These are phyloP conservation scores for Enteromius afrohamiltoni DNA, from an alignment of 2,797 vertebrate genomes.

Conservation along the genomic window DNA sequence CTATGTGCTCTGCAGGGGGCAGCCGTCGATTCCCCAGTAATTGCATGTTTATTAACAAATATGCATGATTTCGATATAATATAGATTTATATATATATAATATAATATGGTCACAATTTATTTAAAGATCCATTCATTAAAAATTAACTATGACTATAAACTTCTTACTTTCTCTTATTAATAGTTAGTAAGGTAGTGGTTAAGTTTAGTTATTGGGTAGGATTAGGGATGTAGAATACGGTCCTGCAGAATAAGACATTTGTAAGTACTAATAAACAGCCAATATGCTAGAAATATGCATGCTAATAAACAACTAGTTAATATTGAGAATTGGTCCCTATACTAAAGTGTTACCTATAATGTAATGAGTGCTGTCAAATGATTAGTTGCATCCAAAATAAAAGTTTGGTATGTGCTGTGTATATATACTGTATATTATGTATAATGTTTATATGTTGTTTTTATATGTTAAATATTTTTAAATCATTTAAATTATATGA, in stretches of 20 bases:
- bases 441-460: no score
- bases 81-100: not conserved
- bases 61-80: not conserved
- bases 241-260: not conserved
- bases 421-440: no score
- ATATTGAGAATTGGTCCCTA: no score
- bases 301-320: not conserved
- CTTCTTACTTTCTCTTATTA: not conserved
- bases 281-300: not conserved
- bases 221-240: not conserved
- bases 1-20: constrained; percentile 79
- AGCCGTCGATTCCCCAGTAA: constrained; percentile 72
- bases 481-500: no score
- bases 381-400: no score
- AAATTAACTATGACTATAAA: no score
- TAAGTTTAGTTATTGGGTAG: not conserved
- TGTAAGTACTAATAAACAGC: not conserved
- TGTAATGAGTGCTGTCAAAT: no score
- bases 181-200: not conserved
- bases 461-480: no score
- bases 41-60: constrained; percentile 23
- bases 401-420: no score
- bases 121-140: no score
- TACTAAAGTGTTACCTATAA: no score
- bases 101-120: not conserved